Evolutionary conservation across 2,797 vertebrate genomes (phyloP).

Genomic region (Poeciliopsis presidionis): DNA sequence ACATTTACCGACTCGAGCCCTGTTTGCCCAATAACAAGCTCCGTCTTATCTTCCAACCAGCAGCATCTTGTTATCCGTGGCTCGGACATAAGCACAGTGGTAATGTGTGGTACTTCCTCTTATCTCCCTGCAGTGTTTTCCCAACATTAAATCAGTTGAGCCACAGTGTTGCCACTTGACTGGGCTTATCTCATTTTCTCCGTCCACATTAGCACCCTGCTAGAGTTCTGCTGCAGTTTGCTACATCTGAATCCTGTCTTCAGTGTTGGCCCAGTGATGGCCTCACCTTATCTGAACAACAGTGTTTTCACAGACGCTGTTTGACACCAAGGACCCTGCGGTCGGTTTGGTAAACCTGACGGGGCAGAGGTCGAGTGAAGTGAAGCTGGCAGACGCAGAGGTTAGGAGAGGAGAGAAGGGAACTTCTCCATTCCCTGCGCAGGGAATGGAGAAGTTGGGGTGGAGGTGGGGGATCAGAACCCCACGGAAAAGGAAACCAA

Average conservation of each 20-base stretch:
- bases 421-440: too few relatives aligned
- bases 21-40: constrained; percentile 58
- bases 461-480: constrained; percentile 60
- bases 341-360: constrained; percentile 52
- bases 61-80: constrained; percentile 73
- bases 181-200: constrained; percentile 53
- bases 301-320: constrained; percentile 72
- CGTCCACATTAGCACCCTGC: constrained; percentile 47
- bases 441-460: constrained; percentile 31
- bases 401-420: constrained; percentile 45
- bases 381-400: constrained; percentile 54
- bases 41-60: constrained; percentile 64
- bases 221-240: constrained; percentile 20
- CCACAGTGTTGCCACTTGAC: constrained; percentile 57
- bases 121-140: constrained; percentile 64
- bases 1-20: constrained; percentile 40
- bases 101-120: constrained; percentile 67
- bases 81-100: constrained; percentile 62
- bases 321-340: constrained; percentile 63
- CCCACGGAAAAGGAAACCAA: constrained; percentile 64
- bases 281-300: constrained; percentile 48
- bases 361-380: constrained; percentile 76
- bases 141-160: constrained; percentile 59
- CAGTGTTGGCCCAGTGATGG: constrained; percentile 20
- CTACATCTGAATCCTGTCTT: constrained; percentile 29